Conservation (phyloP, 2,113 vertebrate genomes). For the Paralichthys olivaceus region DNA sequence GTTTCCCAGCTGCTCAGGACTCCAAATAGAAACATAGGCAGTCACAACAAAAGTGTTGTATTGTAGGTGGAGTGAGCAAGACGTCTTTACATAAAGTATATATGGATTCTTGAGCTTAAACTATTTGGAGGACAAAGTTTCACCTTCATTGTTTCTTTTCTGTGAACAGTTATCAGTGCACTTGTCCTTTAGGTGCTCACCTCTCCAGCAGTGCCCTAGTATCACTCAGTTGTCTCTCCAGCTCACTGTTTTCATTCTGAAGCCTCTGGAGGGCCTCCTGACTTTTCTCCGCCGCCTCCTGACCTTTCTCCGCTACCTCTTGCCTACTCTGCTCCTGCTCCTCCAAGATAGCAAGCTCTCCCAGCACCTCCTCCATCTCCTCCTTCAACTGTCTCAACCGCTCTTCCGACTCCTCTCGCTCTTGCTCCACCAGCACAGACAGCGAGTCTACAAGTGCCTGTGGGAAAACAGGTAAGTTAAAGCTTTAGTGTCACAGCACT, state of each 20-base stretch:
- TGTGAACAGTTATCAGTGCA: background rate
- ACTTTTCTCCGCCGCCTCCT: constrained; percentile 75
- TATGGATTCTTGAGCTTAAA: background rate
- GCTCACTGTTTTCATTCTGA: constrained; percentile 78
- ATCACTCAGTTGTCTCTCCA: constrained; percentile 79
- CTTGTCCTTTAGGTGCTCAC: constrained; percentile 71
- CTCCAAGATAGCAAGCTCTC: constrained; percentile 87
- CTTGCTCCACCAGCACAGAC: constrained; percentile 78
- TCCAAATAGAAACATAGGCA: constrained; percentile 25
- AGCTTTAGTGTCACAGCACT: too few species aligned
- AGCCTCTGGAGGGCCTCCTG: constrained; percentile 78
- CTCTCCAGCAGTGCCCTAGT: constrained; percentile 80
- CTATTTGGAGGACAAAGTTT: background rate
- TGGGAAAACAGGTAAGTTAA: background rate
- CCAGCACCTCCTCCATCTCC: constrained; percentile 87
- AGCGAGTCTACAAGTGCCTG: constrained; percentile 84
- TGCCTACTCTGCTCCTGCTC: constrained; percentile 81
- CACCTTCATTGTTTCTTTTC: background rate
- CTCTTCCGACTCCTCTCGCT: constrained; percentile 82
- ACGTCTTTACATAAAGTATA: background rate
- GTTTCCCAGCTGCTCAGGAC: constrained; percentile 4
- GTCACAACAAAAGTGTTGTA: background rate
- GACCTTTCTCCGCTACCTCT: constrained; percentile 75
- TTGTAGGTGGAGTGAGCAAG: background rate
- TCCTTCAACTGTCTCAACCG: constrained; percentile 82